phyloP scores from a whole-genome alignment of 2,113 vertebrate genomes.

The Daubentonia madagascariensis region DNA sequence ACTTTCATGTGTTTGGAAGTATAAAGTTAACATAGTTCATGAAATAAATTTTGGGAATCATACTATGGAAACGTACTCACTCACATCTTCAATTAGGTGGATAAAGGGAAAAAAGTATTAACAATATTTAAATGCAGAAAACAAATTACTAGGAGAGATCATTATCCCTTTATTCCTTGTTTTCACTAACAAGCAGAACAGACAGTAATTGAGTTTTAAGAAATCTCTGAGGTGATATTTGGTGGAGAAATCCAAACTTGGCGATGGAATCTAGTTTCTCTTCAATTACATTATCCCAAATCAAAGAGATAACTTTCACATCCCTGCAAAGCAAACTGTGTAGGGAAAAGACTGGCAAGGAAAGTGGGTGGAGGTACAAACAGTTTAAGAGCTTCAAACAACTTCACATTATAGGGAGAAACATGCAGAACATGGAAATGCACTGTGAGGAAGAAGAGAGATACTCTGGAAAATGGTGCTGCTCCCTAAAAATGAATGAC shows the following conservation, averaged over 20 bases:
- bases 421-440: not conserved
- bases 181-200: slow-evolving; percentile 81
- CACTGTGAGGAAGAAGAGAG: not conserved
- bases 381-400: slow-evolving; percentile 32
- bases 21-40: not conserved
- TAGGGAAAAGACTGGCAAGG: slow-evolving; percentile 39
- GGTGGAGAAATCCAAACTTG: slow-evolving; percentile 75
- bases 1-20: not conserved
- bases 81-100: slow-evolving; percentile 50
- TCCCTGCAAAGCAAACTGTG: slow-evolving; percentile 71
- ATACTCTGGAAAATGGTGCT: not conserved
- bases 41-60: slow-evolving; percentile 7
- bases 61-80: not conserved
- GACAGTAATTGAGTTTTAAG: slow-evolving; percentile 82
- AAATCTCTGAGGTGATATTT: slow-evolving; percentile 79
- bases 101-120: slow-evolving; percentile 70
- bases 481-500: not conserved
- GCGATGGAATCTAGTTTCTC: slow-evolving; percentile 76
- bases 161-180: slow-evolving; percentile 79
- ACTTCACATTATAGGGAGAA: slow-evolving; percentile 41
- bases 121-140: slow-evolving; percentile 77
- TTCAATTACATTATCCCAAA: slow-evolving; percentile 82
- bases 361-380: not conserved
- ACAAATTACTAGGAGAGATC: slow-evolving; percentile 80
- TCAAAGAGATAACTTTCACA: slow-evolving; percentile 77